These are phyloP conservation scores for Centropristis striata DNA, from an alignment of 2,113 vertebrate species.

Conservation along the genomic window DNA sequence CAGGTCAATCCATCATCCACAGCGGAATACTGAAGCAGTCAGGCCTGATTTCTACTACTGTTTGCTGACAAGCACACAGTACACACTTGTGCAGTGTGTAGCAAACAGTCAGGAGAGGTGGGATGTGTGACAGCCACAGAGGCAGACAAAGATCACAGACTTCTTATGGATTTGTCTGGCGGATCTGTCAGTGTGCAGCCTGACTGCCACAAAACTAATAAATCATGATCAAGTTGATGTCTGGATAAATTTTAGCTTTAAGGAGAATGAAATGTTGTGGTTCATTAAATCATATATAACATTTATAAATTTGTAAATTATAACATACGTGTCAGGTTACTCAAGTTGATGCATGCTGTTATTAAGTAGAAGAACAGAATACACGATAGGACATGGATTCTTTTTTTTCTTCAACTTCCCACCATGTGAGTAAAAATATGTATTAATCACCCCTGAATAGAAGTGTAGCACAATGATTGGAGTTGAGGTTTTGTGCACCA, in stretches of 20 bases:
- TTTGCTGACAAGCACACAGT: constrained; percentile 9
- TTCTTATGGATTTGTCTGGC: constrained; percentile 49
- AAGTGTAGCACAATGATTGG: neutral
- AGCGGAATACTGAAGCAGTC: constrained; percentile 20
- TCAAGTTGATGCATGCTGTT: neutral
- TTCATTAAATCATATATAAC: neutral
- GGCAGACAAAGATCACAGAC: constrained; percentile 32
- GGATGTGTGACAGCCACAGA: constrained; percentile 37
- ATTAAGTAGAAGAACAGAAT: neutral
- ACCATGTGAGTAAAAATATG: neutral
- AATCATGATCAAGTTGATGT: constrained; percentile 37
- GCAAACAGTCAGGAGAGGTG: neutral
- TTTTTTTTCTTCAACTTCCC: neutral
- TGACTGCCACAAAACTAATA: neutral
- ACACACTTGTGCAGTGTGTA: neutral
- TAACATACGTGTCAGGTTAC: neutral
- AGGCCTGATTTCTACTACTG: constrained; percentile 8
- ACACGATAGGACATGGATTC: neutral
- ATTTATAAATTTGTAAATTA: too few species aligned
- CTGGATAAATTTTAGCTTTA: constrained; percentile 20
- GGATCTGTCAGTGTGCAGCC: constrained; percentile 19
- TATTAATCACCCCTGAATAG: neutral
- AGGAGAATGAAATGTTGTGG: neutral
- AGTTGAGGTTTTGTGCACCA: neutral
- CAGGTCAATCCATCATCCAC: constrained; percentile 41